Evolutionary conservation across 2,113 vertebrate genomes (phyloP), one percentile per base, ranked within the genome.

Genomic region (Ploceus nigricollis): DNA sequence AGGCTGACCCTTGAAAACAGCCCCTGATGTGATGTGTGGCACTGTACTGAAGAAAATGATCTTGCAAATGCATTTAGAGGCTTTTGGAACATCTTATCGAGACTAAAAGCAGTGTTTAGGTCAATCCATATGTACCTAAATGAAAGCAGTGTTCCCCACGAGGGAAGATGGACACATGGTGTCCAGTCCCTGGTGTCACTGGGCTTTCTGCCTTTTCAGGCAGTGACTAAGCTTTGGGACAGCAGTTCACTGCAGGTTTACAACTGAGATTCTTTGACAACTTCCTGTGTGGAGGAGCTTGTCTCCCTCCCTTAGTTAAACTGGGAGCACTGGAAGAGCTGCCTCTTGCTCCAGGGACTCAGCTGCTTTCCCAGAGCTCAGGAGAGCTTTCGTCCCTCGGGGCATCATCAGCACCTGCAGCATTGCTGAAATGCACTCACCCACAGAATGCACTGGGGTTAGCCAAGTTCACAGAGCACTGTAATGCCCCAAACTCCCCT

Each of bases 361-460:
- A 81, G 15, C 17, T 1, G 1, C 0, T 0, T 50, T 86, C n/a
- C 40, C 31, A 73, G 64, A 61, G 13, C 35, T 54, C 47, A 5
- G 56, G 33, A 42, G 35, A 63, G 10, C 27, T 31, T 28, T 73
- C 1, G 4, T 72, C 31, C 21, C 20, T 27, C 16, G 2, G 14
- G 27, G 1, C 35, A 82, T 11, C 19, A 6, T 21, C 0, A 0
- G 30, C 33, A 58, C 30, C 39, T 33, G 31, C 1, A 4, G 9
- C 42, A 28, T 0, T 13, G 50, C 60, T 73, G 50, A 51, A 64
- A 23, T 30, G 21, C 15, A 17, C 27, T 89, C 4, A 1, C 14
- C 4, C 0, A 4, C 27, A 73, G 14, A 13, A 17, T 13, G 13
- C 0, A 0, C 22, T 15, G 30, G 48, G 53, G 11, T 64, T 25